phyloP scores from a whole-genome alignment of 1,140 invertebrate species.

The Pogonus chalceus region DNA sequence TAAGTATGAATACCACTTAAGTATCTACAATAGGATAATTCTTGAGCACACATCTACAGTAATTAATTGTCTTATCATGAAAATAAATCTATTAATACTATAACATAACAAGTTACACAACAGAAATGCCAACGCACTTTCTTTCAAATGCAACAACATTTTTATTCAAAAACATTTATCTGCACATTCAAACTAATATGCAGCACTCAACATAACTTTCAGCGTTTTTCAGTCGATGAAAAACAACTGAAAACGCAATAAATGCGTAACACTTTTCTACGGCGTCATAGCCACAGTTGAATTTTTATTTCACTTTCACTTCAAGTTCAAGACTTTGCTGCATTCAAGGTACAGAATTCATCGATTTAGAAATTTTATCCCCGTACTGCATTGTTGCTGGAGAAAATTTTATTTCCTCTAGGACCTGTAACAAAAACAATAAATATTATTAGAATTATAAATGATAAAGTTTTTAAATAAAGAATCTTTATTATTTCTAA shows the following conservation, averaged over 20 bases:
- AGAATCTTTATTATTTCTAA: background rate
- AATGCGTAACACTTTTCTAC: too few species aligned
- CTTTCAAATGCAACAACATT: too few species aligned
- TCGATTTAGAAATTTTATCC: background rate
- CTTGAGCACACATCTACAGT: background rate
- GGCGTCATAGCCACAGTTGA: background rate
- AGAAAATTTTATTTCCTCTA: slow-evolving; percentile 4
- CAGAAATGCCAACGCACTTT: too few species aligned
- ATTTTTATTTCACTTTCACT: background rate
- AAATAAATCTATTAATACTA: background rate
- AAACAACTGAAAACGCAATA: background rate
- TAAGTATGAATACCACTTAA: background rate
- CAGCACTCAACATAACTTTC: too few species aligned
- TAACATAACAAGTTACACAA: background rate
- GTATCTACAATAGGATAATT: background rate
- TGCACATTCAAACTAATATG: background rate
- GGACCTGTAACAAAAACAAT: background rate
- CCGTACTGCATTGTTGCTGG: background rate
- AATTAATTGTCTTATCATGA: background rate
- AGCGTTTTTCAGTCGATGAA: background rate
- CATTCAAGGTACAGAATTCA: background rate
- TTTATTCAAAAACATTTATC: background rate
- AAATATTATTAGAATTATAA: background rate
- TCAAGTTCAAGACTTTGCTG: background rate
- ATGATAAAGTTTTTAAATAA: too few species aligned